Evolutionary conservation across 2,113 vertebrate species (phyloP), one percentile per base, ranked within the genome.

Genomic region (Sebastes fasciatus): DNA sequence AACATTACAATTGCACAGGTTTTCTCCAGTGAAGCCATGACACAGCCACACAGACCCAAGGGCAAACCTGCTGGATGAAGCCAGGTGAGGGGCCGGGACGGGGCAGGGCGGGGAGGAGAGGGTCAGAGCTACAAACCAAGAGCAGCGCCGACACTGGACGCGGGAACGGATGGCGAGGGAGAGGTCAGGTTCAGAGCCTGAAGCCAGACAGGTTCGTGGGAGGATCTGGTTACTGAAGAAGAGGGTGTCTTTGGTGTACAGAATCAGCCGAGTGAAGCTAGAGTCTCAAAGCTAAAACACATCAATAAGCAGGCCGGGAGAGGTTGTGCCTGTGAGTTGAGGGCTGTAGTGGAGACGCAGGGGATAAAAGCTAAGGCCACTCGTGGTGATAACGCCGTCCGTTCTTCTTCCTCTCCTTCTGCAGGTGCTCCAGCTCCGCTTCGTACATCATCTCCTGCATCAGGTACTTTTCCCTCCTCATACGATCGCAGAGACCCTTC

Each of bases 371-470:
- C 96, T 99, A 99, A 97, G 98, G 98, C 98, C 98, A 99, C 94
- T 99, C 98, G 0, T 99, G 98, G 96, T 99, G 97, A 95, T 96
- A 98, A 51, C 97, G 97, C 84, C 96, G 97, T 66, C 98, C 98
- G 7, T 97, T 99, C 94, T 97, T 98, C 90, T 97, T 99, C 66
- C 97, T 94, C 79, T 99, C 96, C 86, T 95, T 97, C 87, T 99
- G 98, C 87, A 99, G 96, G 89, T 98, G 97, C 90, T 99, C 97
- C 77, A 99, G 94, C 88, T 99, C 98, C 1, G 98, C 97, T 87
- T 99, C 97, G 40, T 99, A 99, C 96, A 99, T 97, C 98, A 99
- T 99, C 94, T 99, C 98, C 94, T 99, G 98, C 94, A 99, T 99
- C 77, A 99, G 94, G 87, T 99, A 99, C 92, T 99, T 99, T 84